Evolutionary conservation across 2,797 vertebrate species (phyloP), one percentile per base, ranked within the genome.

Genomic region (Enteromius thamalakanensis): DNA sequence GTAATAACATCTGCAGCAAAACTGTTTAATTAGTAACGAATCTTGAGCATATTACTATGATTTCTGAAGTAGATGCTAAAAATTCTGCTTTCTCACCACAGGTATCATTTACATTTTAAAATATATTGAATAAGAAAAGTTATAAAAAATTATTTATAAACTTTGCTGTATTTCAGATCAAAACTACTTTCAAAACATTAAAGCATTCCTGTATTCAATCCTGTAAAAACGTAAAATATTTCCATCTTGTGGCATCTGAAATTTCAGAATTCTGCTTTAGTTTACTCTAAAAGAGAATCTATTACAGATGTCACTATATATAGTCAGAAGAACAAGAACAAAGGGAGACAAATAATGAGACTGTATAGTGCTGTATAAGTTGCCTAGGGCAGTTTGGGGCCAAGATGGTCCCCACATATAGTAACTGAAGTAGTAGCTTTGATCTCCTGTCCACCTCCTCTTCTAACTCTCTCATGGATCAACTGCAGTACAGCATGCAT

Each of bases 261-360:
- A 65, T n/a, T 45, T 34, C 23, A 8, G 21, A 76, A 79, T 49
- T 51, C 21, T 29, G 72, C 32, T 49, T 64, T 47, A 37, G 80
- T n/a, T 64, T 37, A 9, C 7, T 58, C 40, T 79, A 62, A 21
- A 65, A 79, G 40, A 67, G 29, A 26, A 26, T 26, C 76, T 62
- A 21, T 67, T 55, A 72, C 76, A 62, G 68, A 49, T 81, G 65
- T 51, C 69, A 32, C 55, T 34, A 34, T 72, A 47, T 72, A 47
- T 62, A 71, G 42, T 37, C 79, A 60, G 15, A 49, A 9, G 53
- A 72, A 68, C 84, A 82, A 71, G 74, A 83, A 86, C 37, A 82
- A 77, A 80, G 79, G 15, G 40, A 81, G 79, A 85, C 80, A 75
- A 86, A 82, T 86, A 82, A 55, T 82, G 78, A 76, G 84, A 74